Percentiles rank a stretch among this genome's conserved stretches.
These are phyloP conservation scores for Micropoecilia bifurca DNA, from an alignment of 2,797 vertebrate genomes.

Conservation along the genomic window DNA sequence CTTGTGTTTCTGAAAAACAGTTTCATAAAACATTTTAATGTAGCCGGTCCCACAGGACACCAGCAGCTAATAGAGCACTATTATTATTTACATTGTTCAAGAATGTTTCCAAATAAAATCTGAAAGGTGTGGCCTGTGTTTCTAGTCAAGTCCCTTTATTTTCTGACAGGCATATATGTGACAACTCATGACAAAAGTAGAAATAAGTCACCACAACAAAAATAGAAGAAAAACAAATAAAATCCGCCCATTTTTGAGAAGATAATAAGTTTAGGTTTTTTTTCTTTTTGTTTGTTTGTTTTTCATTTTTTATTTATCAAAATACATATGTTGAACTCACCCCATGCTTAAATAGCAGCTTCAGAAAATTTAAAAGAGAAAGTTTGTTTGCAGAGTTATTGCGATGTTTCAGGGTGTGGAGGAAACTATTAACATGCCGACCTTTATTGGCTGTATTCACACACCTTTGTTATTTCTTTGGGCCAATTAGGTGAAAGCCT, in stretches of 20 bases:
- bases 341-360: no score
- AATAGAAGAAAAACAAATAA: no score
- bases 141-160: not conserved
- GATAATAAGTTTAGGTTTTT: no score
- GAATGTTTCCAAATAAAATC: not conserved
- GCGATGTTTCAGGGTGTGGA: no score
- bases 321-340: no score
- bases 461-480: not conserved
- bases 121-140: not conserved
- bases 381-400: not conserved
- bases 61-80: not conserved
- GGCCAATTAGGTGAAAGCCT: not conserved
- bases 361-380: no score
- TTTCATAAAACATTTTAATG: not conserved
- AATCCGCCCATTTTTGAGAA: no score
- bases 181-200: not conserved
- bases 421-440: no score
- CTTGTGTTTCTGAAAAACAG: conserved; percentile 90
- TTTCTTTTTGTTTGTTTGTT: no score
- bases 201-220: not conserved
- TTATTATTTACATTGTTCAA: not conserved
- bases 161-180: not conserved
- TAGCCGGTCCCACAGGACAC: not conserved
- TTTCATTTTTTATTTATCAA: no score
- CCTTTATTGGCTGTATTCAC: no score